phyloP scores from a whole-genome alignment of 2,797 vertebrate genomes.

The Enteromius thamalakanensis region DNA sequence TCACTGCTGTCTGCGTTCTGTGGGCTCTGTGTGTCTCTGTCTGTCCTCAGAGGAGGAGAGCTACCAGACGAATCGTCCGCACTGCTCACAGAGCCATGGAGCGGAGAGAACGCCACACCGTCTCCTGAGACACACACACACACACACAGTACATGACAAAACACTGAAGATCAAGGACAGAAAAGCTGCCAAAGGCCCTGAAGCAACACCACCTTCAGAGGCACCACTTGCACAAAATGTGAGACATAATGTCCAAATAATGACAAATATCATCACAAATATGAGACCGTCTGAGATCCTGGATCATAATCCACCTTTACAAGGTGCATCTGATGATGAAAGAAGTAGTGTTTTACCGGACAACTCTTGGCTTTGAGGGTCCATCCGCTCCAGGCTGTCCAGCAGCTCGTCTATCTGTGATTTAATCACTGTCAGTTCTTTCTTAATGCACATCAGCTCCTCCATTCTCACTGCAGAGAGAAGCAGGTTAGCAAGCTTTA shows the following conservation, averaged over 20 bases:
- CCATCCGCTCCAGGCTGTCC: conserved; percentile 74
- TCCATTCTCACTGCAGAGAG: conserved; percentile 69
- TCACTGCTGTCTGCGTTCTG: conserved; percentile 69
- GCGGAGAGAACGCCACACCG: conserved; percentile 62
- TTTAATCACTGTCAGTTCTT: conserved; percentile 73
- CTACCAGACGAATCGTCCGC: conserved; percentile 59
- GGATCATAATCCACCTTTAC: neutral
- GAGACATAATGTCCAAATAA: neutral
- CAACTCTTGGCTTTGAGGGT: conserved; percentile 62
- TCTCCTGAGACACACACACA: conserved; percentile 53
- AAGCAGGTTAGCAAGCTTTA: neutral
- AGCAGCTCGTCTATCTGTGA: conserved; percentile 74
- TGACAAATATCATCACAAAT: neutral
- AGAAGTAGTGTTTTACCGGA: conserved; percentile 3
- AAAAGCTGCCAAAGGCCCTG: neutral
- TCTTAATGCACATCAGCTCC: conserved; percentile 72
- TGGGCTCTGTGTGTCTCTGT: conserved; percentile 65
- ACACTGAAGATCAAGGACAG: conserved; percentile 23
- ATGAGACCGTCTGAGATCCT: neutral
- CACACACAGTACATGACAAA: conserved; percentile 37
- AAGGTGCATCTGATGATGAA: neutral
- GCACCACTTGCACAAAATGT: neutral
- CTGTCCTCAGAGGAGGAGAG: conserved; percentile 40
- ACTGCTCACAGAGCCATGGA: conserved; percentile 68
- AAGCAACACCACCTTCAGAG: neutral